Evolutionary conservation across 2,888 invertebrate species (phyloP).

Genomic region (Hylaea fasciaria): DNA sequence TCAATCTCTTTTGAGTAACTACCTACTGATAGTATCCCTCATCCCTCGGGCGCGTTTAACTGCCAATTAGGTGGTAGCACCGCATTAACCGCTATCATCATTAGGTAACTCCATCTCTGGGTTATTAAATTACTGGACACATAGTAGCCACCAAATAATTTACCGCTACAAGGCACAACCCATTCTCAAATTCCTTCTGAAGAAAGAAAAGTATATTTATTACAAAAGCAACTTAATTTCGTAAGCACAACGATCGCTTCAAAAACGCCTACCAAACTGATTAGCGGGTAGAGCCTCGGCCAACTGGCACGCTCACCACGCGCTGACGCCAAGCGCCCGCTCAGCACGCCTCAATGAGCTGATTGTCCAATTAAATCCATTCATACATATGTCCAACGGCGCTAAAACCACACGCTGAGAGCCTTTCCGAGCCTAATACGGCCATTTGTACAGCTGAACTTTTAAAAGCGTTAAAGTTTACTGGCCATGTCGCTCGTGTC

Average conservation of each 20-base stretch:
- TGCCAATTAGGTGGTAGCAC: conserved; percentile 4
- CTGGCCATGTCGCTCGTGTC: conserved; percentile 45
- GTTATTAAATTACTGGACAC: conserved; percentile 12
- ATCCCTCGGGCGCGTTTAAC: conserved; percentile 26
- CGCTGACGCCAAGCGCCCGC: conserved; percentile 71
- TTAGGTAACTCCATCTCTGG: conserved; percentile 18
- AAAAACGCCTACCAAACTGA: conserved; percentile 64
- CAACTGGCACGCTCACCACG: conserved; percentile 73
- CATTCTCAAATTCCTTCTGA: too few relatives aligned
- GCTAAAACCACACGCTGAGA: conserved; percentile 62
- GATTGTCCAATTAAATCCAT: conserved; percentile 80
- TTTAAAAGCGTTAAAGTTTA: conserved; percentile 55
- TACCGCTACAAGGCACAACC: neutral
- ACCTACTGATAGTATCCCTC: conserved; percentile 32
- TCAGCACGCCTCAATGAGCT: conserved; percentile 74
- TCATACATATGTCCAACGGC: conserved; percentile 67
- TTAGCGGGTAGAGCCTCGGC: conserved; percentile 66
- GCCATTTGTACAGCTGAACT: conserved; percentile 58
- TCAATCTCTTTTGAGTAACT: conserved; percentile 12
- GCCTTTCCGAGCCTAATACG: conserved; percentile 65
- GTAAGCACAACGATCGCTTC: conserved; percentile 45
- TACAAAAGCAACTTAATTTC: conserved; percentile 31
- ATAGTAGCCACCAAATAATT: neutral
- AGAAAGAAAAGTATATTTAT: neutral
- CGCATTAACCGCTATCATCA: conserved; percentile 34